Base-by-base conservation (phyloP, 2,888 invertebrate genomes). In the Polydrusus pterygomalis region DNA sequence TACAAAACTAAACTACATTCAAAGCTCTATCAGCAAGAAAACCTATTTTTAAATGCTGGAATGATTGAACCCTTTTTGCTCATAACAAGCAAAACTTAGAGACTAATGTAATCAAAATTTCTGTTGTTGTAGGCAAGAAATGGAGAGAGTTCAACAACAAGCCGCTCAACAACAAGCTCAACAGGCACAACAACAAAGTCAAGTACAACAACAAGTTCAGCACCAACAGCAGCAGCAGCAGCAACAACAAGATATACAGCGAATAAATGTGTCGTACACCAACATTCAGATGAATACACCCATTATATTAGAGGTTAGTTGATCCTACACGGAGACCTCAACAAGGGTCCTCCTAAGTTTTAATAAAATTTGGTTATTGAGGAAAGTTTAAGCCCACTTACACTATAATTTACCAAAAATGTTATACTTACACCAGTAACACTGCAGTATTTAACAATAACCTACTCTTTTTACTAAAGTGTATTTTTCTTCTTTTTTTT, bases 271-370 rank as follows among this genome's bases (percentile, higher is more conserved):
- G 51, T 80, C 87, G 2, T 87, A 85, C 76, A 83, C 83, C 20
- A 86, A 84, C 75, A 81, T 84, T 13, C 84, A 84, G 68, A 84
- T 87, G 81, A 85, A 84, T 38, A 82, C 83, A 17, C 85, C 87
- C 11, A 87, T 88, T 67, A 86, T 87, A 30, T 86, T 88, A 60
- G 87, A 88, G 85, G 87, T 87, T 82, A 81, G 78, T 77, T n/a
- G 11, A 11, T n/a, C n/a, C n/a, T n/a, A n/a, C n/a, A n/a, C n/a
- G n/a, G n/a, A n/a, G n/a, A n/a, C n/a, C n/a, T n/a, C n/a, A n/a
- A n/a, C n/a, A n/a, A n/a, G n/a, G n/a, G n/a, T n/a, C n/a, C n/a
- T n/a, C n/a, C n/a, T n/a, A n/a, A n/a, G n/a, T n/a, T n/a, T n/a
- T n/a, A n/a, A n/a, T n/a, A n/a, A n/a, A n/a, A n/a, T n/a, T n/a